Base-by-base conservation (phyloP, 2,888 invertebrate species). In the Drosophila anomelani region DNA sequence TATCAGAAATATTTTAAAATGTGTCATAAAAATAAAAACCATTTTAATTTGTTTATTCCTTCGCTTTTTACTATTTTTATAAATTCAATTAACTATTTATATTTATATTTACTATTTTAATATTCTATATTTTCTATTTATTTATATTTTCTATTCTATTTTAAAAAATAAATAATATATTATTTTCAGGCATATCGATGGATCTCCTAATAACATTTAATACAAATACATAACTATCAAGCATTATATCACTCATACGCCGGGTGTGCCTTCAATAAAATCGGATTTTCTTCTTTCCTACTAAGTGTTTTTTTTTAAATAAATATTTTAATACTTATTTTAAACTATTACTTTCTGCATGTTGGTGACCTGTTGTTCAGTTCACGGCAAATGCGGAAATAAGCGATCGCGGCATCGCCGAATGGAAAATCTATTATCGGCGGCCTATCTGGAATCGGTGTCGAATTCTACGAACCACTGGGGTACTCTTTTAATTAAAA, bases 401-500 rank as follows among this genome's bases (percentile, higher is more conserved):
- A 51, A 54, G 15, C 26, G 39, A n/a, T 17, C 34, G 17, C 47
- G 32, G n/a, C 36, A 70, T 41, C 46, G 38, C 34, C 56, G 23
- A 38, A 23, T 32, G 47, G 23, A 38, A 26, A 68, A 60, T 78
- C 53, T 53, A 29, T 61, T 64, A 67, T 71, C 71, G 51, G 10
- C 58, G 47, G 15, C 26, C 61, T 72, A 76, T 62, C 77, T 47
- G 54, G 62, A 63, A 71, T 62, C 64, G 63, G 47, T 39, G 43
- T 49, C 12, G 17, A 79, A 77, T 80, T 81, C 84, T 26, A 5
- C 39, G 77, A 76, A 81, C 51, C 56, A 55, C 56, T 36, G 36
- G 29, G 76, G 73, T 76, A 76, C 73, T 58, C 58, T 70, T 73
- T 73, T 74, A 71, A 85, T 71, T 81, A 80, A 72, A 72, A 58